Evolutionary conservation across 2,113 vertebrate genomes (phyloP), one percentile per base, ranked within the genome.

Genomic region (Prunella fulvescens): DNA sequence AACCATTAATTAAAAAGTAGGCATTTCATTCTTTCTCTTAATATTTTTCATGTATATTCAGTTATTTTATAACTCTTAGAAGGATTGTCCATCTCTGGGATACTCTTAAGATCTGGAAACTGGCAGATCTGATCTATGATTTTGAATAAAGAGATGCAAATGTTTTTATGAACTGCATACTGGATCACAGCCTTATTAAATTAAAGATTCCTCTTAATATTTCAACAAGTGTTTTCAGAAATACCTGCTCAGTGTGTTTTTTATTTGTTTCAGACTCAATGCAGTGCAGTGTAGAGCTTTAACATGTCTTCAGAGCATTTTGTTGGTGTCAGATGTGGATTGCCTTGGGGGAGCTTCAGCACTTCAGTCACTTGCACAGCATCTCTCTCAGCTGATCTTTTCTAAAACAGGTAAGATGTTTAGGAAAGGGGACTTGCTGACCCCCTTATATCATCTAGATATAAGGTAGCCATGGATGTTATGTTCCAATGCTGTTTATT

Each of bases 221-320:
- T 81, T 81, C 0, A 1, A 37, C 10, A 4, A 13, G 23, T 81
- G 7, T 81, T 84, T 60, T 90, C 51, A 31, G 73, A 86, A 50
- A n/a, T 51, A 47, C 40, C 19, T 79, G 11, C 74, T 67, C 50
- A 81, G 16, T 50, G 39, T 11, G 4, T 8, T 48, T 51, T 70
- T 66, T 48, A 14, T 82, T 77, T 92, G 37, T 94, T 97, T 54
- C 94, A 99, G 99, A 79, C 98, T 99, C 98, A 98, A 97, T 61
- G 97, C 98, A 1, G 97, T 99, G 19, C 99, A 99, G 95, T 99
- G 98, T 47, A 98, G 99, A 90, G 99, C 99, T 13, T 97, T 99
- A 76, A 98, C 98, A 0, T 99, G 99, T 90, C 98, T 99, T 53
- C 99, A 99, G 56, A 99, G 98, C 91, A 98, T 99, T 51, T 97